phyloP scores from a whole-genome alignment of 2,113 vertebrate species.

The Aphyosemion australe region DNA sequence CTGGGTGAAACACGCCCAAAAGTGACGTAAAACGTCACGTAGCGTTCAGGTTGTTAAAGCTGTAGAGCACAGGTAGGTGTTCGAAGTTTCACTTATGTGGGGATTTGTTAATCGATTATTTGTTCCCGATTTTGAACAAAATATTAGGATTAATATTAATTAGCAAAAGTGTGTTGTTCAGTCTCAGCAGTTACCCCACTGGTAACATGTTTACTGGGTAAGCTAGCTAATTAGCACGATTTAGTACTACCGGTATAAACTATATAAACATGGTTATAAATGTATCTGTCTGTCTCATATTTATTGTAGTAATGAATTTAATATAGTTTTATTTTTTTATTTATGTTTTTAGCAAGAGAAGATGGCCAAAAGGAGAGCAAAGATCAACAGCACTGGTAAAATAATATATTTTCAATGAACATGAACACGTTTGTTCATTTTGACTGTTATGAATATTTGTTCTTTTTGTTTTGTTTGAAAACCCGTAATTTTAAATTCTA shows the following conservation, averaged over 20 bases:
- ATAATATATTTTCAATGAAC: background rate
- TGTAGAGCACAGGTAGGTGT: background rate
- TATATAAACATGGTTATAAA: too few relatives aligned
- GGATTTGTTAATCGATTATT: background rate
- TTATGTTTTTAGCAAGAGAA: slow-evolving; percentile 9
- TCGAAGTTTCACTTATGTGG: accelerated
- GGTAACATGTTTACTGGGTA: background rate
- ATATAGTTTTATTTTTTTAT: background rate
- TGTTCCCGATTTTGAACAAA: background rate
- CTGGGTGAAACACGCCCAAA: slow-evolving; percentile 35
- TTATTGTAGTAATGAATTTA: slow-evolving; percentile 23
- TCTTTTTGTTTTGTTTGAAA: background rate
- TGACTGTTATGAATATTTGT: too few relatives aligned
- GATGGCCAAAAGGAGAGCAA: slow-evolving; percentile 52
- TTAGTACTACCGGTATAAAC: too few relatives aligned
- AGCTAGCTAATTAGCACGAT: slow-evolving; percentile 5
- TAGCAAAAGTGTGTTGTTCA: background rate
- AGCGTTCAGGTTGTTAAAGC: background rate
- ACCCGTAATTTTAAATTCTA: too few relatives aligned
- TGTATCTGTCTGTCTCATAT: too few relatives aligned
- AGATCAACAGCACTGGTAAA: slow-evolving; percentile 47
- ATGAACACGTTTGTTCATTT: background rate
- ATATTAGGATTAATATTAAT: background rate
- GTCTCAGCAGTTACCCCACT: background rate
- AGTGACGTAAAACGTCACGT: slow-evolving; percentile 50